These are phyloP conservation scores for Coelopa frigida DNA, from an alignment of 1,140 invertebrate species.

Conservation along the genomic window DNA sequence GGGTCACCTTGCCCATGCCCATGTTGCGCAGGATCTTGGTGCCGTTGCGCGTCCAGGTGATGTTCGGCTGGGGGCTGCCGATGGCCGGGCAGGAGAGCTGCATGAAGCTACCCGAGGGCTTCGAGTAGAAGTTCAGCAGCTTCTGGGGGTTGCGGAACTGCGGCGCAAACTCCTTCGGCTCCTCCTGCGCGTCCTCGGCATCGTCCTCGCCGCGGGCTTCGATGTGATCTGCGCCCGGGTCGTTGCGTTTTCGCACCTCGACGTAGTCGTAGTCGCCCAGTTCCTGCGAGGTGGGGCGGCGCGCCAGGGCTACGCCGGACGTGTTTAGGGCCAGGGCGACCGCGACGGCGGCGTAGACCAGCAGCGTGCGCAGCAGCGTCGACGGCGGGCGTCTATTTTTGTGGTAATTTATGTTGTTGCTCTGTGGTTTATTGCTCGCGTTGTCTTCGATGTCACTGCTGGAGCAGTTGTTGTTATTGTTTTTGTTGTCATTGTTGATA, in stretches of 20 bases:
- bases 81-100: conserved; percentile 56
- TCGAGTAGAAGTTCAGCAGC: conserved; percentile 46
- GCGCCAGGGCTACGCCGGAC: background rate
- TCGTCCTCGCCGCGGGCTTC: background rate
- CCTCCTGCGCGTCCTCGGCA: background rate
- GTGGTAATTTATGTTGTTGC: conserved; percentile 9
- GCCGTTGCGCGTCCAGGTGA: conserved; percentile 73
- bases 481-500: background rate
- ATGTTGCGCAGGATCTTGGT: conserved; percentile 52
- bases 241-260: conserved; percentile 18
- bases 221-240: background rate
- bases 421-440: conserved; percentile 7
- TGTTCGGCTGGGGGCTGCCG: conserved; percentile 69
- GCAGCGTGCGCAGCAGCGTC: background rate
- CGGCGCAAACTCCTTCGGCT: conserved; percentile 13
- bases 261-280: conserved; percentile 10
- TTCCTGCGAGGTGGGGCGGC: conserved; percentile 8
- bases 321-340: background rate
- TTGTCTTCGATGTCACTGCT: conserved; percentile 2
- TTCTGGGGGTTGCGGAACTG: conserved; percentile 23
- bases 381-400: conserved; percentile 7
- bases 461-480: conserved; percentile 2
- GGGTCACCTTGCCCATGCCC: conserved; percentile 53
- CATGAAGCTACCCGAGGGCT: conserved; percentile 60
- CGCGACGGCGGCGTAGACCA: background rate